Evolutionary conservation across 1,140 invertebrate species (phyloP).

Genomic region (Cydia splendana): DNA sequence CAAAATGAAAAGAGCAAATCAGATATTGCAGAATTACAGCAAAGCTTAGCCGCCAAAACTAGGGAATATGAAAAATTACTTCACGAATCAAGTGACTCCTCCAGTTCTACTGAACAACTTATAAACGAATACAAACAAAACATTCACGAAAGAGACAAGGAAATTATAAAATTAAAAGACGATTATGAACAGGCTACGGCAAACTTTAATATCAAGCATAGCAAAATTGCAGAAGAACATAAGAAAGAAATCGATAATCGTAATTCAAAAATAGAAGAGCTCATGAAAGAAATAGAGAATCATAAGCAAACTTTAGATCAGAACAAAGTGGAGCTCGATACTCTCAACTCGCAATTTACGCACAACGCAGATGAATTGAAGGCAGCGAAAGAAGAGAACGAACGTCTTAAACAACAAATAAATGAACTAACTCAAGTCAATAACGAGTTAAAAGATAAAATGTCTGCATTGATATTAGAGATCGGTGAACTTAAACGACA

Average conservation of each 20-base stretch:
- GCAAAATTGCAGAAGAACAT: slow-evolving; percentile 74
- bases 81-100: slow-evolving; percentile 53
- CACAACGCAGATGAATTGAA: slow-evolving; percentile 72
- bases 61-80: slow-evolving; percentile 72
- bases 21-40: slow-evolving; percentile 70
- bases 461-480: slow-evolving; percentile 71
- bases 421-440: slow-evolving; percentile 65
- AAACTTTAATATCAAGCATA: slow-evolving; percentile 72
- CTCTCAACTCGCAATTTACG: slow-evolving; percentile 66
- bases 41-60: slow-evolving; percentile 62
- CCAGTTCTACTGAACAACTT: slow-evolving; percentile 64
- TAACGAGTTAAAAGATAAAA: slow-evolving; percentile 61
- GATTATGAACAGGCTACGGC: slow-evolving; percentile 71
- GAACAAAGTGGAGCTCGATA: slow-evolving; percentile 70
- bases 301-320: slow-evolving; percentile 76
- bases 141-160: slow-evolving; percentile 73
- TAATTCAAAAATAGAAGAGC: slow-evolving; percentile 71
- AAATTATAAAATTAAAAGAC: slow-evolving; percentile 74
- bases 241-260: slow-evolving; percentile 75
- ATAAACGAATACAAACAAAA: slow-evolving; percentile 72
- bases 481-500: slow-evolving; percentile 73
- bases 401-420: slow-evolving; percentile 65
- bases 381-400: slow-evolving; percentile 68
- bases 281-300: slow-evolving; percentile 77
- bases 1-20: slow-evolving; percentile 69